phyloP scores from a whole-genome alignment of 1,140 invertebrate species.

The Helicorthomorpha holstii region DNA sequence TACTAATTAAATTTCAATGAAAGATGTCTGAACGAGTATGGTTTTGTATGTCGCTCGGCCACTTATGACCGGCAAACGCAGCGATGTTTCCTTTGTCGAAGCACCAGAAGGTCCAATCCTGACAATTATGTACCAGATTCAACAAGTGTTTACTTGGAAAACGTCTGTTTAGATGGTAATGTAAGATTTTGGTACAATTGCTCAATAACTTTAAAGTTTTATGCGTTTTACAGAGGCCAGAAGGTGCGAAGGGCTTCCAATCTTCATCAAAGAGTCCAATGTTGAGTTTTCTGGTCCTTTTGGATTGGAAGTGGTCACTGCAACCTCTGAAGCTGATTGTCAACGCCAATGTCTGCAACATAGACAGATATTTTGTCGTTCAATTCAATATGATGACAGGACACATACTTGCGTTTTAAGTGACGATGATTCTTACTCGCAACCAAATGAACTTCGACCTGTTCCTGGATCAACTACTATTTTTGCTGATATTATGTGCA shows the following conservation, averaged over 20 bases:
- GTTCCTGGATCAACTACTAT: constrained; percentile 1
- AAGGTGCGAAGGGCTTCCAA: constrained; percentile 56
- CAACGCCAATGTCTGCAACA: constrained; percentile 56
- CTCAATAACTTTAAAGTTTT: neutral
- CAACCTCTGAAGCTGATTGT: constrained; percentile 66
- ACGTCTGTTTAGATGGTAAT: constrained; percentile 73
- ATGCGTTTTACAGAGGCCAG: constrained; percentile 43
- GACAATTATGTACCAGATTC: constrained; percentile 56
- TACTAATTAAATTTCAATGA: neutral
- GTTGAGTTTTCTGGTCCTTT: constrained; percentile 69
- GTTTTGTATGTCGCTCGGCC: constrained; percentile 67
- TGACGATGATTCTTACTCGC: constrained; percentile 72
- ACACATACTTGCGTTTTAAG: constrained; percentile 65
- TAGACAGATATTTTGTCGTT: constrained; percentile 71
- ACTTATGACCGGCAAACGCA: constrained; percentile 56
- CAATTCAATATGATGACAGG: constrained; percentile 75
- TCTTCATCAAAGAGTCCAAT: constrained; percentile 76
- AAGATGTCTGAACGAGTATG: constrained; percentile 70
- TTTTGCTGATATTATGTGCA: constrained; percentile 15
- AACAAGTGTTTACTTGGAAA: constrained; percentile 76
- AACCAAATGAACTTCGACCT: constrained; percentile 50
- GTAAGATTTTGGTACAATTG: neutral
- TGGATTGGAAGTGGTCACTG: constrained; percentile 66
- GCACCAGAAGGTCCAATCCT: constrained; percentile 65
- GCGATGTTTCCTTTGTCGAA: constrained; percentile 58